These are phyloP conservation scores for Polydrusus pterygomalis DNA, from an alignment of 2,888 invertebrate species.

Conservation along the genomic window DNA sequence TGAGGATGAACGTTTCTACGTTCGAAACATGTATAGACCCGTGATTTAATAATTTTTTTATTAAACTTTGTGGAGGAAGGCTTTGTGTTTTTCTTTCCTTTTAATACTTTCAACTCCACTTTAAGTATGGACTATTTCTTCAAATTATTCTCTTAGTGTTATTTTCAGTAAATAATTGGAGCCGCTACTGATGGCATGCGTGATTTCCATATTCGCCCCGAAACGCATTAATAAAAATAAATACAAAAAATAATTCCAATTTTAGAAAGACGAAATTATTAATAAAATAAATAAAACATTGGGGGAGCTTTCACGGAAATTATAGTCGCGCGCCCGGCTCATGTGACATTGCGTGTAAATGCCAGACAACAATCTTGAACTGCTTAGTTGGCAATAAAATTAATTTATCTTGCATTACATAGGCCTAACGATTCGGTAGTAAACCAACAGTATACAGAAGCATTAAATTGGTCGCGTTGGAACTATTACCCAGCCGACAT, in stretches of 20 bases:
- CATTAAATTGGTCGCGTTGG: conserved; percentile 66
- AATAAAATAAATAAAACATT: conserved; percentile 29
- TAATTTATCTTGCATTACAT: conserved; percentile 71
- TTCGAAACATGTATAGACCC: too few relatives aligned
- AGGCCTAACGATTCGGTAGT: conserved; percentile 68
- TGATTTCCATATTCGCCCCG: not conserved
- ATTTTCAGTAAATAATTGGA: conserved; percentile 34
- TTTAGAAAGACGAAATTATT: conserved; percentile 18
- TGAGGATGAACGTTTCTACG: too few relatives aligned
- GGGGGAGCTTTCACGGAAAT: conserved; percentile 53
- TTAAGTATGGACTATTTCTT: too few relatives aligned
- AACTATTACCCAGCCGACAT: conserved; percentile 64
- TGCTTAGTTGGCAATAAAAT: conserved; percentile 73
- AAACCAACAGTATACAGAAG: conserved; percentile 60
- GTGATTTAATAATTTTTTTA: too few relatives aligned
- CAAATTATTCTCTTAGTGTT: not conserved
- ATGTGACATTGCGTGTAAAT: conserved; percentile 71
- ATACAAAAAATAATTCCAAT: conserved; percentile 16
- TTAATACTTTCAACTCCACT: too few relatives aligned
- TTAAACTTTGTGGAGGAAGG: too few relatives aligned
- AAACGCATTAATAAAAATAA: conserved; percentile 2
- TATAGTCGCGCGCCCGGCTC: conserved; percentile 62
- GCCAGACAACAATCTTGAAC: conserved; percentile 72
- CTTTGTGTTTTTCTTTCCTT: too few relatives aligned
- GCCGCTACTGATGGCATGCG: not conserved